Evolutionary conservation across 1,140 invertebrate genomes (phyloP), one percentile per base, ranked within the genome.

Genomic region (Drosophila bifasciata): DNA sequence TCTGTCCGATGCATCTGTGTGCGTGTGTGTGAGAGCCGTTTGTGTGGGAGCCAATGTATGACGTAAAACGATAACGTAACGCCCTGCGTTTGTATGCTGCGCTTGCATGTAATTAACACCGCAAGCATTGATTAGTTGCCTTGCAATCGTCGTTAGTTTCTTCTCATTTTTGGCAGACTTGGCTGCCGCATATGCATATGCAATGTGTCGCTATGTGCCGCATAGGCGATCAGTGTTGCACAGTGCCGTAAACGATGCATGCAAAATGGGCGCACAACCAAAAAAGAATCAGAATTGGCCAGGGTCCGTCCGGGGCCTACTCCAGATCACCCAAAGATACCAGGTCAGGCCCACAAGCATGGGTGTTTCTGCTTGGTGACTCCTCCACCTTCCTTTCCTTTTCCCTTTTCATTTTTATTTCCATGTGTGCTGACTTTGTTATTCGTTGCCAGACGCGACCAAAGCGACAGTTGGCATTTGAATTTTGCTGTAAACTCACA

Each of bases 11-110:
- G 51, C 41, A 61, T 63, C n/a, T 63, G 73, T 73, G 57, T 62
- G 44, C 64, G 64, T 61, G 63, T 70, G 43, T 52, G 41, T 76
- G 67, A 64, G 36, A 52, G 51, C 48, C 56, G 60, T 76, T 43
- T 86, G 77, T 73, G 68, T 88, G 81, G 77, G 81, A 69, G 80
- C 60, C 43, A 59, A 44, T 81, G 81, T 79, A 85, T 85, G 81
- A 85, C 81, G 81, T 85, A 85, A 85, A 85, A 63, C 76, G 49
- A 51, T 49, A 79, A 59, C 72, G 76, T 68, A 64, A 67, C 55
- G 57, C 40, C 52, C 43, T 61, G 61, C 48, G 50, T 46, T 41
- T 61, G 48, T 46, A 53, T 56, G 43, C 43, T 67, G 45, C 28
- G 44, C 55, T 56, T 72, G 59, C 61, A 75, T 86, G 62, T 76